These are phyloP conservation scores for Nothobranchius kuhntae DNA, from an alignment of 2,113 vertebrate species.

Conservation along the genomic window DNA sequence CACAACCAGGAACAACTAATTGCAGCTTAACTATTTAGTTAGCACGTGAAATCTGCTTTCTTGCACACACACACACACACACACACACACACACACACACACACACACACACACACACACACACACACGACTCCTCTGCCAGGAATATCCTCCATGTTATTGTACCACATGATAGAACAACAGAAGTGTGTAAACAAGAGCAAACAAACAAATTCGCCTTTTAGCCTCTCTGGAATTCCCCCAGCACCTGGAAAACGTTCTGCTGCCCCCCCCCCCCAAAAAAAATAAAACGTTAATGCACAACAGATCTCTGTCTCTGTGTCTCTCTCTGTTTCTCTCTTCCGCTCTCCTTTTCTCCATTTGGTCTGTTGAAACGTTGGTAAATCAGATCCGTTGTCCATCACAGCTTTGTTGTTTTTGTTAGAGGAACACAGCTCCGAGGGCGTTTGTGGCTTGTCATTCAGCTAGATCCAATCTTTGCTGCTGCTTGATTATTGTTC, in stretches of 20 bases:
- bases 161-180: constrained; percentile 46
- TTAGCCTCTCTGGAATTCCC: constrained; percentile 57
- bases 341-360: constrained; percentile 27
- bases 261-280: constrained; percentile 47
- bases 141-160: constrained; percentile 20
- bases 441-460: constrained; percentile 55
- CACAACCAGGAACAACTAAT: constrained; percentile 49
- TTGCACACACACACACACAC: background rate
- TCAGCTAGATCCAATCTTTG: constrained; percentile 37
- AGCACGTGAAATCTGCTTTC: background rate
- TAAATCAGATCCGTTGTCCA: constrained; percentile 70
- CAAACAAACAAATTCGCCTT: constrained; percentile 44
- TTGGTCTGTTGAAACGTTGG: constrained; percentile 73
- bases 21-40: background rate
- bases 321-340: constrained; percentile 9
- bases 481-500: constrained; percentile 35
- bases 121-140: constrained; percentile 15
- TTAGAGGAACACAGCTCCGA: constrained; percentile 47
- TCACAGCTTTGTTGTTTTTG: constrained; percentile 65
- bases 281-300: constrained; percentile 51
- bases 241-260: constrained; percentile 73
- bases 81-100: background rate
- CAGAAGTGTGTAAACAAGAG: constrained; percentile 18
- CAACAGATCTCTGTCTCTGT: constrained; percentile 60
- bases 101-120: background rate